Conservation (phyloP, 37 sponge, comb jelly and placozoan species). For the Hexactinellida sp. region DNA sequence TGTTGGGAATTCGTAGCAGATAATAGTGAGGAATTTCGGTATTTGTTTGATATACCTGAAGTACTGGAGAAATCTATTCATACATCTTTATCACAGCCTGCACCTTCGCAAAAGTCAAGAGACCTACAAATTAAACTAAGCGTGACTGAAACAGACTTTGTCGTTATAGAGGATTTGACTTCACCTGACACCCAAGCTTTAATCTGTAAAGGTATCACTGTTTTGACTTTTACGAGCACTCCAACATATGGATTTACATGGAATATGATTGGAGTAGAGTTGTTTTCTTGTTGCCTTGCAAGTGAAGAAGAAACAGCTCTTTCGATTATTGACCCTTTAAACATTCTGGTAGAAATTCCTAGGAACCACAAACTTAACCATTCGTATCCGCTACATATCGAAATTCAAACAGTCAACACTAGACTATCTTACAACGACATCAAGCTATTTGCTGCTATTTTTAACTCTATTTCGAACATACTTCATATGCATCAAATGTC, state of each 20-base stretch:
- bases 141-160: slow-evolving; percentile 82
- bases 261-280: slow-evolving; percentile 33
- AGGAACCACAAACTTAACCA: not conserved
- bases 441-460: slow-evolving; percentile 69
- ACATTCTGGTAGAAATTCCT: slow-evolving; percentile 42
- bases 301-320: slow-evolving; percentile 87
- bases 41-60: not conserved
- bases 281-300: slow-evolving; percentile 81
- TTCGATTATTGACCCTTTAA: slow-evolving; percentile 85
- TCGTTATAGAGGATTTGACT: slow-evolving; percentile 67
- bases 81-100: not conserved
- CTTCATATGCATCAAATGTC: not conserved
- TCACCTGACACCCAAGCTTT: slow-evolving; percentile 54
- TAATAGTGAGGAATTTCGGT: not conserved
- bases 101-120: not conserved
- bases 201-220: slow-evolving; percentile 47
- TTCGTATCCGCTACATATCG: slow-evolving; percentile 12
- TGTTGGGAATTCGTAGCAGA: not conserved
- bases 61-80: not conserved
- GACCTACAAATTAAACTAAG: slow-evolving; percentile 46
- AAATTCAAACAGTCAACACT: slow-evolving; percentile 20
- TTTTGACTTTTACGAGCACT: slow-evolving; percentile 16
- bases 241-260: slow-evolving; percentile 10
- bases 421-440: slow-evolving; percentile 74
- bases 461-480: slow-evolving; percentile 34